A percentile compares a stretch with the other conserved stretches of the same genome.
phyloP scores from a whole-genome alignment of 2,888 invertebrate species.

The Synergus itoensis region DNA sequence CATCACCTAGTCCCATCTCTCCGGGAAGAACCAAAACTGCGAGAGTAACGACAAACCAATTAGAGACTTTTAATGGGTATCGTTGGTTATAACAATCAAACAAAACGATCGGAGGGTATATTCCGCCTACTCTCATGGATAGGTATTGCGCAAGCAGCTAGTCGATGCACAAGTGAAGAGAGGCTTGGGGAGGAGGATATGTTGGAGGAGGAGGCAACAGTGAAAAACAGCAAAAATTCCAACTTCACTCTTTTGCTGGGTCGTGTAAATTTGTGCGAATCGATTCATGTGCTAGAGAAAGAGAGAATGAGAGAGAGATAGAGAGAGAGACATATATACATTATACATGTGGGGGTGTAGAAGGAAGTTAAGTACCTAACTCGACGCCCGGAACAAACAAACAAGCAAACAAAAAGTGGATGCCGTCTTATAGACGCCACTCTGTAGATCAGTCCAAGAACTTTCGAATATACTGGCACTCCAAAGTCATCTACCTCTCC shows the following conservation, averaged over 20 bases:
- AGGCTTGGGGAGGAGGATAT: conserved; percentile 22
- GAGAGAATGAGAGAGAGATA: conserved; percentile 37
- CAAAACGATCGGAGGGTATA: conserved; percentile 62
- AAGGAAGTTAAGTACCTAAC: conserved; percentile 59
- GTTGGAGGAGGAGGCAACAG: conserved; percentile 45
- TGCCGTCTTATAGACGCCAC: conserved; percentile 72
- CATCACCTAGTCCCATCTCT: conserved; percentile 11
- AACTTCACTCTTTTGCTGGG: conserved; percentile 62
- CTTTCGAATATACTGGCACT: conserved; percentile 61
- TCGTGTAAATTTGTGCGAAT: conserved; percentile 72
- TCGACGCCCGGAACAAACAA: conserved; percentile 71
- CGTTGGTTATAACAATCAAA: conserved; percentile 65
- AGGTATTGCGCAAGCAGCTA: conserved; percentile 15
- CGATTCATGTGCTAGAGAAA: conserved; percentile 63
- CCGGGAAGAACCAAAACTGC: conserved; percentile 49
- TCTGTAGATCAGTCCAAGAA: conserved; percentile 58
- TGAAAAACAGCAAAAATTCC: conserved; percentile 66
- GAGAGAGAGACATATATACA: neutral
- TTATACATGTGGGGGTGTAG: conserved; percentile 43
- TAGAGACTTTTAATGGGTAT: conserved; percentile 63
- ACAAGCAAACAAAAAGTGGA: conserved; percentile 66
- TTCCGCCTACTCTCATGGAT: conserved; percentile 44
- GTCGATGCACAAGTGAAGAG: conserved; percentile 47
- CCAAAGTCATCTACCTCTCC: conserved; percentile 14
- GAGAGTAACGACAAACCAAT: conserved; percentile 66